Conservation (phyloP, 2,888 invertebrate species). For the Synergus umbraculus region DNA sequence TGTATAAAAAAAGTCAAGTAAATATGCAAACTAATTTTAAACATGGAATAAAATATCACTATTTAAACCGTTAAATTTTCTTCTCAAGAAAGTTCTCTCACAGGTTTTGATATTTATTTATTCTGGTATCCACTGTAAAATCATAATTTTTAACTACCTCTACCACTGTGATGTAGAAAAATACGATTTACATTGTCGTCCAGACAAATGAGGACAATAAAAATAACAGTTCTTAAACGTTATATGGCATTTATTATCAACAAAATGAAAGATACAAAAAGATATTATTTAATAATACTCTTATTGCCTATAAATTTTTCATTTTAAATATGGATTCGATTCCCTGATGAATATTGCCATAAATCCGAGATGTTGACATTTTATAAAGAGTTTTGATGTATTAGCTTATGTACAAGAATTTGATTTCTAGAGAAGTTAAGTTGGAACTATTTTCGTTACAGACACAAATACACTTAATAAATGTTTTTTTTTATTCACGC, state of each 20-base stretch:
- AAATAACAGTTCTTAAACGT: constrained; percentile 58
- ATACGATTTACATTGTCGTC: no score
- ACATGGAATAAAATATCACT: no score
- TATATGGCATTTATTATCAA: constrained; percentile 66
- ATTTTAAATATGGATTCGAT: constrained; percentile 51
- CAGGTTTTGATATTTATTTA: no score
- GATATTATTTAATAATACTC: constrained; percentile 35
- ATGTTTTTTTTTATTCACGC: constrained; percentile 52
- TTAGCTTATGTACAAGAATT: constrained; percentile 36
- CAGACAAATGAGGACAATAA: no score
- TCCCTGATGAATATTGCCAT: constrained; percentile 42
- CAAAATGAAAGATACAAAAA: constrained; percentile 68
- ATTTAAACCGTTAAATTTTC: no score
- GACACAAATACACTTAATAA: constrained; percentile 36
- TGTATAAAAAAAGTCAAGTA: no score
- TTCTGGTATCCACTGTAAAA: no score
- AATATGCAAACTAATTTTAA: no score
- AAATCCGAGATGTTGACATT: constrained; percentile 11
- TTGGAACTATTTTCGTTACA: constrained; percentile 22
- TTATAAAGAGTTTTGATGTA: constrained; percentile 7
- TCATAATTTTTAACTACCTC: no score
- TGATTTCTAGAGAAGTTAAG: constrained; percentile 9
- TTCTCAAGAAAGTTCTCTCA: no score
- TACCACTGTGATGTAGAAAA: no score
- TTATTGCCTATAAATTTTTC: constrained; percentile 54